A percentile compares a stretch with the other conserved stretches of the same genome.
Conservation (phyloP, 2,113 vertebrate species). For the Telmatochromis sp. region DNA sequence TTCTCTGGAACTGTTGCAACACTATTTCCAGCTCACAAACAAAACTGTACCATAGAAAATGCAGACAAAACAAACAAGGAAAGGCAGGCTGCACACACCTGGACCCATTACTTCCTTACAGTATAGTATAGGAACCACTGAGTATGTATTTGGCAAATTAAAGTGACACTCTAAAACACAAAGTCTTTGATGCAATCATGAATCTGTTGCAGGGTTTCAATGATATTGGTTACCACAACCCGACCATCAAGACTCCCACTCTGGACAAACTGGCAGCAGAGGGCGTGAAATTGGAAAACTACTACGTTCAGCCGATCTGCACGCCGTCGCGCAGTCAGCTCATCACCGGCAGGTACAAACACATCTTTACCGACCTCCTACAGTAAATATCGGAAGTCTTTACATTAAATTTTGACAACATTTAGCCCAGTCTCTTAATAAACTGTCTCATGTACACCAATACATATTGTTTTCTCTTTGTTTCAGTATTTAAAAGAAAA, state of each 20-base stretch:
- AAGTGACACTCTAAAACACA: neutral
- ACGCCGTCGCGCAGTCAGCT: conserved; percentile 94
- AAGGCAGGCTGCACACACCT: neutral
- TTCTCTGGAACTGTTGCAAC: neutral
- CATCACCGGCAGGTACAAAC: conserved; percentile 87
- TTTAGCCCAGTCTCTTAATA: neutral
- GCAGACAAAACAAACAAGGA: neutral
- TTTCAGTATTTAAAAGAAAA: neutral
- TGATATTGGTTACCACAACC: conserved; percentile 90
- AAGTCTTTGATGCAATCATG: neutral
- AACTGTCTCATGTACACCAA: accelerated
- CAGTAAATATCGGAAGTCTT: neutral
- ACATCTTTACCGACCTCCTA: neutral
- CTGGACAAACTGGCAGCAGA: conserved; percentile 90
- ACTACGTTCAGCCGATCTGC: conserved; percentile 97
- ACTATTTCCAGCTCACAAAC: neutral
- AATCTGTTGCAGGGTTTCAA: conserved; percentile 77
- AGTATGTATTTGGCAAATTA: neutral
- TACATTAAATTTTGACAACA: neutral
- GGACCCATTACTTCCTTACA: neutral
- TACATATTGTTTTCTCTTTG: neutral
- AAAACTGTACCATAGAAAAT: neutral
- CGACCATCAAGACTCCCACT: conserved; percentile 86
- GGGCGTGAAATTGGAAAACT: conserved; percentile 93
- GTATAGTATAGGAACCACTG: neutral